Evolutionary conservation across 2,113 vertebrate genomes (phyloP), one percentile per base, ranked within the genome.

Genomic region (Verasper variegatus): DNA sequence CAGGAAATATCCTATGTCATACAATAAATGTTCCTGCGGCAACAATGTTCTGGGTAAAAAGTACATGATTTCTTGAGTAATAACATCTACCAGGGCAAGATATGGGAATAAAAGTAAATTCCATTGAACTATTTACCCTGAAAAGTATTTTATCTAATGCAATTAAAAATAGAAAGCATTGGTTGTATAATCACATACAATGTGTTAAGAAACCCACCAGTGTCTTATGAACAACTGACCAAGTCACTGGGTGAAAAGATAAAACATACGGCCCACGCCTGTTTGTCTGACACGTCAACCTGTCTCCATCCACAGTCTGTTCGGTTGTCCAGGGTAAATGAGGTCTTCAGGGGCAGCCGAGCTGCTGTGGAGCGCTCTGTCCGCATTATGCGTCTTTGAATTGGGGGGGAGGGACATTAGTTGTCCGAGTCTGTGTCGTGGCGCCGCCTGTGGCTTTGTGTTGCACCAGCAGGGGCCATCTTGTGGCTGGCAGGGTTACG

Each of bases 371-470:
- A 75, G 80, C 23, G 4, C 63, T 81, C 73, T 45, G 75, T 80
- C 71, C 27, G 2, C 23, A 51, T 79, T 69, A 69, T 68, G 57
- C 20, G 14, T 78, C 75, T 86, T 67, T 88, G 68, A 88, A 64
- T 78, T 80, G 35, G 74, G 57, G 71, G 49, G 59, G 74, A 80
- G 66, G 67, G 60, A 76, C 87, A 73, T 93, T 87, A 95, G 91
- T 93, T 63, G 82, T 95, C 94, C 40, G 94, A 95, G 85, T 95
- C 92, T 0, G 93, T 95, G 91, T 95, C 90, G 4, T 94, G 96
- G 77, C 93, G 93, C 71, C 85, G 93, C 89, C 87, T 91, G 88
- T 71, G 60, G n/a, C 92, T 78, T 18, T 81, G 88, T 88, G 89
- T 68, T 0, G 63, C 73, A 82, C 90, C 71, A 40, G 89, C 90